A percentile compares a stretch with the other conserved stretches of the same genome.
Conservation (phyloP, 2,797 vertebrate species). For the Psittacula echo region DNA sequence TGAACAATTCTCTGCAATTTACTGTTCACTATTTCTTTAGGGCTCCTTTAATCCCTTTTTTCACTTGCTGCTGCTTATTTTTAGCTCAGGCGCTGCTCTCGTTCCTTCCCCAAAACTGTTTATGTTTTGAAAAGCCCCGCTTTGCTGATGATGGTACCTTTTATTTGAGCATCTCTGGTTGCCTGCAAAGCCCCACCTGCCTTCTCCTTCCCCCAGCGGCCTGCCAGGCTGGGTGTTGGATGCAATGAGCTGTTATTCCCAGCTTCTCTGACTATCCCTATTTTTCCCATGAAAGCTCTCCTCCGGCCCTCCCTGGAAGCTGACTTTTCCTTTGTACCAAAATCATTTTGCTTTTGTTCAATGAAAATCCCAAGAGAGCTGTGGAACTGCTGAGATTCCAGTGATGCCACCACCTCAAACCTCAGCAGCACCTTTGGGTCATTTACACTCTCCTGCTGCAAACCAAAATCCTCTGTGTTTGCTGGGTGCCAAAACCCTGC, state of each 20-base stretch:
- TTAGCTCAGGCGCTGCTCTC: neutral
- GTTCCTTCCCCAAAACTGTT: slow-evolving; percentile 34
- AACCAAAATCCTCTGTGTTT: neutral
- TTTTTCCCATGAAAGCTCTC: neutral
- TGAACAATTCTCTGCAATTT: slow-evolving; percentile 62
- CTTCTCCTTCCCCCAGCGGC: neutral
- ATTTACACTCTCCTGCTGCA: accelerated
- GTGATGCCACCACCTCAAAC: neutral
- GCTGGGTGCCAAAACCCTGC: neutral
- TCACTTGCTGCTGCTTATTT: slow-evolving; percentile 18
- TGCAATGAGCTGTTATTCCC: neutral
- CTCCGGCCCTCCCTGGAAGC: neutral
- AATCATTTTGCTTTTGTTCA: neutral
- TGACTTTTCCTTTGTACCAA: neutral
- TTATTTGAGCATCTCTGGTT: neutral
- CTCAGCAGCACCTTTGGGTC: neutral
- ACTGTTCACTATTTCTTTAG: slow-evolving; percentile 10
- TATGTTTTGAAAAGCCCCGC: neutral
- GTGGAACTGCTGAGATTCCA: neutral
- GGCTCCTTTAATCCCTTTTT: slow-evolving; percentile 54
- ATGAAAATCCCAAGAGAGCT: neutral
- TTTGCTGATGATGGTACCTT: neutral
- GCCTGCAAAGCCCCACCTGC: neutral
- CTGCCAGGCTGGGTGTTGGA: neutral
- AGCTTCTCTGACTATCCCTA: neutral